Base-by-base conservation (phyloP, 2,888 invertebrate species). In the Sepiola atlantica region DNA sequence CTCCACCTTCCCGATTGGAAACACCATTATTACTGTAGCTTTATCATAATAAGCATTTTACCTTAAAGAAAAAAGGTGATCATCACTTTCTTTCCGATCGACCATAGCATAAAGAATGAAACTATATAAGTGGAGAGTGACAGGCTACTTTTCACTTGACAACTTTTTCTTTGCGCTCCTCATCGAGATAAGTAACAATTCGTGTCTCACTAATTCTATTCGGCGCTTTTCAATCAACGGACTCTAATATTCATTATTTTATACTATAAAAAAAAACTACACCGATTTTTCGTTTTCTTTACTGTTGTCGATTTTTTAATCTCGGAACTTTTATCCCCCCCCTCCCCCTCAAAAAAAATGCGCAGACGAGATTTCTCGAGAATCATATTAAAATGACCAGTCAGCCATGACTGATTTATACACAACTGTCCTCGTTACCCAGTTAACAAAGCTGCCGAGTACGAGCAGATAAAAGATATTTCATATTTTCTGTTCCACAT, bases 341-440 rank as follows among this genome's bases (percentile, higher is more conserved):
- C 10, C n/a, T n/a, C n/a, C n/a, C n/a, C n/a, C n/a, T n/a, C n/a
- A n/a, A n/a, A n/a, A n/a, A n/a, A 77, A 77, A n/a, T 32, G 77
- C 16, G 77, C n/a, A n/a, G 77, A 77, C 77, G 77, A 77, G n/a
- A 77, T n/a, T 77, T n/a, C 77, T 77, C 77, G 77, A 77, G 77
- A 77, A 14, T 77, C n/a, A 77, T 77, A 77, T 77, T 77, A 77
- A 77, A 77, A 77, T 77, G 77, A n/a, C n/a, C 77, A 77, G 77
- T n/a, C 77, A 77, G 8, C 77, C 77, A 14, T 77, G n/a, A 77
- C 77, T 77, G 77, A 77, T 77, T n/a, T n/a, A 77, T n/a, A 77
- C n/a, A 77, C n/a, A 77, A n/a, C n/a, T 77, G 77, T 77, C 77
- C n/a, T n/a, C n/a, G n/a, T 77, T 77, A n/a, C 77, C 77, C 77